These are phyloP conservation scores for Rotaria macrura DNA, from an alignment of 2,888 invertebrate genomes.

Conservation along the genomic window DNA sequence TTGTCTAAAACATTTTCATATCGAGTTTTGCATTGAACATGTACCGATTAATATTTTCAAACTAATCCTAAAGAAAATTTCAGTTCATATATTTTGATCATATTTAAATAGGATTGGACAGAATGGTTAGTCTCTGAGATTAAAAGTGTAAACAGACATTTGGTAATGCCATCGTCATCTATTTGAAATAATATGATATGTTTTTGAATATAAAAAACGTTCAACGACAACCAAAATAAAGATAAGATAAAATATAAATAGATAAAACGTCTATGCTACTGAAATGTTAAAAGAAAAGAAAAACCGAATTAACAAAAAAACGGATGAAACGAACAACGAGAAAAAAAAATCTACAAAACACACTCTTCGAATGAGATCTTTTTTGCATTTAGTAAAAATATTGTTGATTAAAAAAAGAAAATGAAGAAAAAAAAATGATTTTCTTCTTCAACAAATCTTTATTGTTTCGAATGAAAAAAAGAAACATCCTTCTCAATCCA, in stretches of 20 bases:
- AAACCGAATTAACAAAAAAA: slow-evolving; percentile 7
- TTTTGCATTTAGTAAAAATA: background rate
- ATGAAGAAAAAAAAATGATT: background rate
- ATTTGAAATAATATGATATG: background rate
- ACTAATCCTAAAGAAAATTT: too few species aligned
- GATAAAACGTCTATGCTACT: background rate
- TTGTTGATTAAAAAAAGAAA: background rate
- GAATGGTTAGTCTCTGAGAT: too few species aligned
- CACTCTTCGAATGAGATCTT: background rate
- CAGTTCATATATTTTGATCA: too few species aligned
- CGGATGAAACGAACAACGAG: background rate
- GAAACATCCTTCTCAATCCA: too few species aligned
- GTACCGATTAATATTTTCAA: too few species aligned
- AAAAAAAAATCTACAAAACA: slow-evolving; percentile 13
- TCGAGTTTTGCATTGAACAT: too few species aligned
- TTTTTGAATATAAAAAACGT: background rate
- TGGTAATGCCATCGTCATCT: background rate
- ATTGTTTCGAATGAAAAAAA: background rate
- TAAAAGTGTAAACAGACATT: too few species aligned
- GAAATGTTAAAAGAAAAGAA: background rate
- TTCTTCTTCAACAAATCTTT: background rate
- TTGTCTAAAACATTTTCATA: too few species aligned
- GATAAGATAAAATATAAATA: background rate
- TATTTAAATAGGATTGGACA: too few species aligned
- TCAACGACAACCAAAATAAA: background rate